Evolutionary conservation across 2,888 invertebrate genomes (phyloP).

Genomic region (Cephus nigrinus): DNA sequence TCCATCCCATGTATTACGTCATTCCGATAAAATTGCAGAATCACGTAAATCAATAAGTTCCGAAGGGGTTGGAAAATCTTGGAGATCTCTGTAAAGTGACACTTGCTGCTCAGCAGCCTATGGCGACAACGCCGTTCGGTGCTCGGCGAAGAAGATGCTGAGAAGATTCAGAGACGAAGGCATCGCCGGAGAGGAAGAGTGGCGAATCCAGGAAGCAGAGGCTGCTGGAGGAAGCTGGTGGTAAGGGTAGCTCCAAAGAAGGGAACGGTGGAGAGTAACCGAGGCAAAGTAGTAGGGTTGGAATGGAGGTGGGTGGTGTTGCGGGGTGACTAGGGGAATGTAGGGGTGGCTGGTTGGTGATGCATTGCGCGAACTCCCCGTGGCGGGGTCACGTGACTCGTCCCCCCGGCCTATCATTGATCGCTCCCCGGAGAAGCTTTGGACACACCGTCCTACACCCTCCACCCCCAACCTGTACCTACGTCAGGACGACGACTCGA

Average conservation of each 20-base stretch:
- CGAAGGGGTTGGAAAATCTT: no score
- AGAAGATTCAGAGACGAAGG: no score
- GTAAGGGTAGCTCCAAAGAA: constrained; percentile 17
- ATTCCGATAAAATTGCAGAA: no score
- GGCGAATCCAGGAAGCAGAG: constrained; percentile 37
- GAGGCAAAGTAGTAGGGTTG: constrained; percentile 37
- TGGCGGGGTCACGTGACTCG: constrained; percentile 62
- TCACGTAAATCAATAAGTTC: no score
- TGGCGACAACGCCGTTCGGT: constrained; percentile 58
- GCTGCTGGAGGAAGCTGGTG: constrained; percentile 20
- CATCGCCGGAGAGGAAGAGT: constrained; percentile 11
- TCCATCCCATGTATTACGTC: no score
- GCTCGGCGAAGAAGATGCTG: constrained; percentile 24
- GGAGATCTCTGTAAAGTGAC: constrained; percentile 1
- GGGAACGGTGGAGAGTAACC: neutral
- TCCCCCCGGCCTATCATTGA: constrained; percentile 63
- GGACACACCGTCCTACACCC: constrained; percentile 46
- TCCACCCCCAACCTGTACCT: neutral
- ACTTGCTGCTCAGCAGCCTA: constrained; percentile 29
- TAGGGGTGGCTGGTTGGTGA: constrained; percentile 59
- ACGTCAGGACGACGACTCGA: constrained; percentile 5
- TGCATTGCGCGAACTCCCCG: constrained; percentile 65
- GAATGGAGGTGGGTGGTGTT: constrained; percentile 44
- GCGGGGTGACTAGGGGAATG: constrained; percentile 34
- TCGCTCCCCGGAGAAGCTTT: constrained; percentile 64